These are phyloP conservation scores for Kryptopterus vitreolus DNA, from an alignment of 2,797 vertebrate genomes.

Conservation along the genomic window DNA sequence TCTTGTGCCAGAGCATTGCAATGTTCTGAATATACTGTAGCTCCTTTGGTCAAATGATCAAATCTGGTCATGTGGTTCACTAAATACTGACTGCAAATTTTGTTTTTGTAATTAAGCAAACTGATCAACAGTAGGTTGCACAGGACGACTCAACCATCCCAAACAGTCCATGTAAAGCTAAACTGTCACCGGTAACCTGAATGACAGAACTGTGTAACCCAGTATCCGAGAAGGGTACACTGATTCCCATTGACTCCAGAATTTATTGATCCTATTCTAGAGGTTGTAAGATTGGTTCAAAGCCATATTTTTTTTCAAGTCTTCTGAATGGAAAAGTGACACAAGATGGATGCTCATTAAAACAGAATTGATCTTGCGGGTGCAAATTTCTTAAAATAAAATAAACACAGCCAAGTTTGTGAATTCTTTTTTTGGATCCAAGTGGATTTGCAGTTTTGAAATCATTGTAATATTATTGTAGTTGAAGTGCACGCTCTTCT, in stretches of 20 bases:
- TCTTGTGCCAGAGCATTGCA: not conserved
- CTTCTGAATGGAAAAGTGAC: conserved; percentile 35
- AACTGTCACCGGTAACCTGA: not conserved
- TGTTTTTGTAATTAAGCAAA: not conserved
- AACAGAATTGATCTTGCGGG: conserved; percentile 40
- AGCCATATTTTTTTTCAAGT: conserved; percentile 45
- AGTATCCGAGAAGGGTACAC: conserved; percentile 21
- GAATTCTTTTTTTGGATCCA: conserved; percentile 35
- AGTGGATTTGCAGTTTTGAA: conserved; percentile 31
- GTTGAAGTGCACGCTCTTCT: conserved; percentile 25
- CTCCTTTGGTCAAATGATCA: not conserved
- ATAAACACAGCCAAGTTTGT: conserved; percentile 45
- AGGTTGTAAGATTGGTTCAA: conserved; percentile 35
- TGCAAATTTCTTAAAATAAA: conserved; percentile 49
- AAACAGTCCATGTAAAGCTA: not conserved
- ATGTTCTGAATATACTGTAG: not conserved
- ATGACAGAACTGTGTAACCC: conserved; percentile 29
- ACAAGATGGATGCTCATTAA: conserved; percentile 42
- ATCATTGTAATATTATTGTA: conserved; percentile 37
- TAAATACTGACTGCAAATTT: not conserved
- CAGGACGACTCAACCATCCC: not conserved
- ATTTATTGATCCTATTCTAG: conserved; percentile 33
- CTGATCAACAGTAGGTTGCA: not conserved
- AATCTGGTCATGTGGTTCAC: not conserved
- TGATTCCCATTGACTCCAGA: conserved; percentile 36